These are phyloP conservation scores for Drosophila cognata DNA, from an alignment of 2,888 invertebrate species.

Conservation along the genomic window DNA sequence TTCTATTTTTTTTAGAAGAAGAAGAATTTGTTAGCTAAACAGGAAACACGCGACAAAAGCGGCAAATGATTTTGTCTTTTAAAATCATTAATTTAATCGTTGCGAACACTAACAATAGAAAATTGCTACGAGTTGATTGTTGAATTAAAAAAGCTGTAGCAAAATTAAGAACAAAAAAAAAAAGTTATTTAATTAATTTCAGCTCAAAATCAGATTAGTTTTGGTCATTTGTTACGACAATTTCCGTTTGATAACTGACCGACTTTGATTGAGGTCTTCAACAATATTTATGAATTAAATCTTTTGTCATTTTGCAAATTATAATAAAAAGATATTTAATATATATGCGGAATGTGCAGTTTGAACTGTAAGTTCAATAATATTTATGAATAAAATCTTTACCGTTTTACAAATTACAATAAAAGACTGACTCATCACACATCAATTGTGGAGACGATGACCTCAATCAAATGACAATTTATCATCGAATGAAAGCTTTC, in stretches of 20 bases:
- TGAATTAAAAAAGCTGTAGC: neutral
- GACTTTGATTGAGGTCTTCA: neutral
- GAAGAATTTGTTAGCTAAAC: conserved; percentile 9
- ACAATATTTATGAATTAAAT: neutral
- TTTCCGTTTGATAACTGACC: neutral
- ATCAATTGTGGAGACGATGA: conserved; percentile 43
- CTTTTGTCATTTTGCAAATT: neutral
- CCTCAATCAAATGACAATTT: conserved; percentile 55
- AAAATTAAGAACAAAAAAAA: neutral
- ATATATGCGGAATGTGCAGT: neutral
- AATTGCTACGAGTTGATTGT: neutral
- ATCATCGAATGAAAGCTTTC: conserved; percentile 43
- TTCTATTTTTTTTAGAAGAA: neutral
- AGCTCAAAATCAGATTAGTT: neutral
- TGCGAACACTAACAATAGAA: neutral
- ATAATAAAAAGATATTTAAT: neutral
- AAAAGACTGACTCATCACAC: conserved; percentile 26
- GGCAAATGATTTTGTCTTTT: neutral
- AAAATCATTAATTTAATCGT: conserved; percentile 7
- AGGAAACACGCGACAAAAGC: conserved; percentile 28
- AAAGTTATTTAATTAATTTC: neutral
- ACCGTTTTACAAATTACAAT: neutral
- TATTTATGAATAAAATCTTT: neutral
- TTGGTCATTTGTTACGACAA: neutral
- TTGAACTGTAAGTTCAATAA: neutral